Evolutionary conservation across 2,113 vertebrate genomes (phyloP).

Genomic region (Platysteira castanea): DNA sequence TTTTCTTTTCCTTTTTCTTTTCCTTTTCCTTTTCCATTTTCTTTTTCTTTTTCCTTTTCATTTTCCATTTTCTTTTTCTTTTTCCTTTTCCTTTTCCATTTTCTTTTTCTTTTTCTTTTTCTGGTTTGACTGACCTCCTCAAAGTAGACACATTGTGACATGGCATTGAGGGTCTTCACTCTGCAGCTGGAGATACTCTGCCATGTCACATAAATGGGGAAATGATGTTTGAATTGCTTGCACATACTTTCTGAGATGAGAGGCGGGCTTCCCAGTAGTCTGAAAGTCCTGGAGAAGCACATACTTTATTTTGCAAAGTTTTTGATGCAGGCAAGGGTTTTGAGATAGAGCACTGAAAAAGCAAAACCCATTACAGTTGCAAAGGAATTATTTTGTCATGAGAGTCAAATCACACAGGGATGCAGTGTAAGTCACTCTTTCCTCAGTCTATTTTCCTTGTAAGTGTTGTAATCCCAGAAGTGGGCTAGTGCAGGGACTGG

Average conservation of each 20-base stretch:
- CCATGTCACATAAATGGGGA: not conserved
- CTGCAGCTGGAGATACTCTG: not conserved
- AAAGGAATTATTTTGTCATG: not conserved
- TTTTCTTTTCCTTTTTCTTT: rapidly evolving
- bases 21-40: rapidly evolving
- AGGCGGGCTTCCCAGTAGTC: not conserved
- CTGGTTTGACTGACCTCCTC: not conserved
- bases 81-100: not conserved
- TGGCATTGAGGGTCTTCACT: not conserved
- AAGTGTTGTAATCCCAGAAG: not conserved
- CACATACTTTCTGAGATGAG: rapidly evolving
- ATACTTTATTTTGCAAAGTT: not conserved
- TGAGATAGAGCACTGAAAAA: not conserved
- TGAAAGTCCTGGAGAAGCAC: not conserved
- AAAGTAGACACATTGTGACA: too few species aligned
- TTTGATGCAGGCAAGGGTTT: not conserved
- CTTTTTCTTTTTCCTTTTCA: rapidly evolving
- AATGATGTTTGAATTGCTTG: not conserved
- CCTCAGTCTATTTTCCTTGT: not conserved
- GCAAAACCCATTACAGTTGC: not conserved
- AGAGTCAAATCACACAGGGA: not conserved
- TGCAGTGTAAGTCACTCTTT: not conserved
- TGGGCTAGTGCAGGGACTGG: not conserved
- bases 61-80: rapidly evolving
- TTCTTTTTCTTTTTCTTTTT: too few species aligned